Evolutionary conservation across 1,140 invertebrate species (phyloP).

Genomic region (Lethrus apterus): DNA sequence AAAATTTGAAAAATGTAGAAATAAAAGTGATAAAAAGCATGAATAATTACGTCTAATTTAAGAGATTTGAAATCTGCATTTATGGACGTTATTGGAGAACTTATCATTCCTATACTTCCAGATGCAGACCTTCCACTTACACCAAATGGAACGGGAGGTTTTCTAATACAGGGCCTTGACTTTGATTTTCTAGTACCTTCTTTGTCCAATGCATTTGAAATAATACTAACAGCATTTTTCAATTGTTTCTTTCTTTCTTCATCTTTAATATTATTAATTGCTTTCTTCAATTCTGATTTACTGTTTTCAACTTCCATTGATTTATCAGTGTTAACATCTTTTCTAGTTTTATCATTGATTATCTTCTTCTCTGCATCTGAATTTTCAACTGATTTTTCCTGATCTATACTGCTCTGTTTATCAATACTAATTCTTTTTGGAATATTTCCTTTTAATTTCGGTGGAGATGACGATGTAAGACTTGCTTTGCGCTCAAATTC

Average conservation of each 20-base stretch:
- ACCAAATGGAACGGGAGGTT: slow-evolving; percentile 53
- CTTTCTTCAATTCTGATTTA: slow-evolving; percentile 23
- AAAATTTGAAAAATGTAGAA: not conserved
- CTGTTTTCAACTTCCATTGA: slow-evolving; percentile 21
- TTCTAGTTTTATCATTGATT: slow-evolving; percentile 27
- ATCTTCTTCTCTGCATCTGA: slow-evolving; percentile 25
- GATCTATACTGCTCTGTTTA: slow-evolving; percentile 7
- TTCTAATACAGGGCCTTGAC: slow-evolving; percentile 43
- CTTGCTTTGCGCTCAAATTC: slow-evolving; percentile 73
- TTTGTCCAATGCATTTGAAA: slow-evolving; percentile 50
- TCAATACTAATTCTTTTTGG: slow-evolving; percentile 11
- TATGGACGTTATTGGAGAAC: slow-evolving; percentile 33
- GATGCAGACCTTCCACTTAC: slow-evolving; percentile 45
- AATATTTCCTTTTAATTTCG: slow-evolving; percentile 22
- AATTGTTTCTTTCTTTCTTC: slow-evolving; percentile 45
- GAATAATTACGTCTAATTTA: no score
- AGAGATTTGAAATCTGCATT: no score
- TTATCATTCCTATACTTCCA: slow-evolving; percentile 36
- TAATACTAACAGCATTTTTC: slow-evolving; percentile 50
- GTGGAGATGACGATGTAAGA: slow-evolving; percentile 46
- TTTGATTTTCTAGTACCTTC: slow-evolving; percentile 45
- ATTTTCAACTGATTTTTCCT: slow-evolving; percentile 22
- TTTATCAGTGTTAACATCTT: slow-evolving; percentile 19
- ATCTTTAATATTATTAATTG: slow-evolving; percentile 22
- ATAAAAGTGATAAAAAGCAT: not conserved